These are phyloP conservation scores for Chironomus tepperi DNA, from an alignment of 1,140 invertebrate species.

Conservation along the genomic window DNA sequence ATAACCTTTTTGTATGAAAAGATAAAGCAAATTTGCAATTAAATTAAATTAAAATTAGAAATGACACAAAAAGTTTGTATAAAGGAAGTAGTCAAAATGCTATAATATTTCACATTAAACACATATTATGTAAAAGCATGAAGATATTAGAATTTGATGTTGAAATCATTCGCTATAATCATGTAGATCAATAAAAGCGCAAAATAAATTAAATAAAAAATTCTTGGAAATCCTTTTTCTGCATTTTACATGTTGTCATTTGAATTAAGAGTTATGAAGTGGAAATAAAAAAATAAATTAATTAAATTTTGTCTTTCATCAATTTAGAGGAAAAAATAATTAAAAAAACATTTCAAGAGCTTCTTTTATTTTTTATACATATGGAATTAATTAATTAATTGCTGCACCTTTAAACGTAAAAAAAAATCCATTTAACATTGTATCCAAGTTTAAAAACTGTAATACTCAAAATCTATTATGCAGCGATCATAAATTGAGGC, in stretches of 20 bases:
- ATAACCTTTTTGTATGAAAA: too few relatives aligned
- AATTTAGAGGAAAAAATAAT: neutral
- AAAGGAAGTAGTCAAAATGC: too few relatives aligned
- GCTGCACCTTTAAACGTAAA: neutral
- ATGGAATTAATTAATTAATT: neutral
- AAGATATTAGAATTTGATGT: conserved; percentile 3
- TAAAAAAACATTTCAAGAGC: neutral
- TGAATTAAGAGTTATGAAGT: neutral
- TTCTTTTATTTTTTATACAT: conserved; percentile 10
- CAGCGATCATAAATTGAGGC: too few relatives aligned
- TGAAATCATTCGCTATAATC: conserved; percentile 10
- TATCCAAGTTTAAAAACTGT: neutral
- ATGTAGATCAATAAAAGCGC: neutral
- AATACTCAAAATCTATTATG: too few relatives aligned
- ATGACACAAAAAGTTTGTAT: too few relatives aligned
- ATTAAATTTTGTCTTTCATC: too few relatives aligned
- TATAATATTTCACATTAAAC: neutral
- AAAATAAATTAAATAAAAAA: neutral
- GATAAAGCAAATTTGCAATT: too few relatives aligned
- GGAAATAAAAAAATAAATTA: neutral
- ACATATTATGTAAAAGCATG: neutral
- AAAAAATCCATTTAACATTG: neutral
- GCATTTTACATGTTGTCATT: neutral
- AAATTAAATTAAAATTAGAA: too few relatives aligned
- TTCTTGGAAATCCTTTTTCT: neutral